Base-by-base conservation (phyloP, 2,113 vertebrate genomes). In the Anarhynchus alexandrinus region DNA sequence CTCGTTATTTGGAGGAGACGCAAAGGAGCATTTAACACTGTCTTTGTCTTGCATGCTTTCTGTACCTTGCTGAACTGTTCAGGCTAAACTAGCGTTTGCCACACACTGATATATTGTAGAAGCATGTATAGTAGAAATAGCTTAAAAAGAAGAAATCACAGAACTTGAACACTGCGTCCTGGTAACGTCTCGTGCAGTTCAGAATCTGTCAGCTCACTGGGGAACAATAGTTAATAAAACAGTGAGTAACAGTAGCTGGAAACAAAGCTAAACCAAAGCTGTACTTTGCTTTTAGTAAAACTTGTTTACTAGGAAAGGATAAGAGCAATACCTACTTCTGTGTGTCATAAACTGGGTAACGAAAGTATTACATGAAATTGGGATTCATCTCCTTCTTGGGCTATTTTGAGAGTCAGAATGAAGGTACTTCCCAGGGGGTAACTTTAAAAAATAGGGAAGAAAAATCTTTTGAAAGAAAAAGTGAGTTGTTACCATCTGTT, bases 61-160 rank as follows among this genome's bases (percentile, higher is more conserved):
- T 70, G 36, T 20, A 25, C 59, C n/a, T 70, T 19, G 32, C 22
- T 52, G 49, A 36, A 40, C 32, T 34, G 22, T 4, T 66, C 3
- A 3, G 43, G n/a, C 25, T 73, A 8, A 82, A 30, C 12, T 6
- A 11, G 18, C 7, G 4, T 23, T 91, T 64, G 29, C 49, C 34
- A 12, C 19, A 8, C 3, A 0, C 4, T n/a, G 61, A 17, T 0
- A 0, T 10, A 1, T 6, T 69, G 1, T 1, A 47, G 55, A 20
- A 52, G 29, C 27, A 22, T 5, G 2, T 1, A 9, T 4, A 16
- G 59, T 11, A 55, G 42, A 71, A 85, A 25, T 12, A 22, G 58
- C 6, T 36, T 45, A 3, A 52, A 59, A 34, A 36, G 19, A 61
- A 52, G 13, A 59, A 82, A 65, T 49, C 1, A 4, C 8, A 34